Percentiles rank a stretch among this genome's conserved stretches.
These are phyloP conservation scores for Ramphastos sulfuratus DNA, from an alignment of 2,113 vertebrate genomes.

Conservation along the genomic window DNA sequence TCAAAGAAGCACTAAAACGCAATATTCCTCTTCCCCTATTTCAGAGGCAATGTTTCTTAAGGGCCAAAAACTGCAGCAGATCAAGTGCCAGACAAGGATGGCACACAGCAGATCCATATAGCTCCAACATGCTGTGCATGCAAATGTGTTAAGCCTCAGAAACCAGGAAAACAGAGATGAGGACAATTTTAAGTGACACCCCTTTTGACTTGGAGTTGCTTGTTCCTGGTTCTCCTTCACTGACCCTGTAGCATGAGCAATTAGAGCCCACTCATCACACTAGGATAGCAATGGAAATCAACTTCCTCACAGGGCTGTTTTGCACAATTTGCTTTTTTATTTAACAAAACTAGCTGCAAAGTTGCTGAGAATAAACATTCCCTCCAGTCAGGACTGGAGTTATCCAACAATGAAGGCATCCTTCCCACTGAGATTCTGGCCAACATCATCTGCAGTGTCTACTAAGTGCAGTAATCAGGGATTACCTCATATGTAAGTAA, in stretches of 20 bases:
- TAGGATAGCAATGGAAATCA: neutral
- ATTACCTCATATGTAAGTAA: neutral
- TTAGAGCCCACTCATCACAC: neutral
- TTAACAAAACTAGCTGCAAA: slow-evolving; percentile 19
- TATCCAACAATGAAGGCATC: neutral
- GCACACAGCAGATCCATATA: neutral
- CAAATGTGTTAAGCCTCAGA: neutral
- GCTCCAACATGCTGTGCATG: neutral
- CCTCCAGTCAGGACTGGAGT: neutral
- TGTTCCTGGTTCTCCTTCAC: neutral
- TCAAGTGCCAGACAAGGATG: neutral
- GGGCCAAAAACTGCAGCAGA: neutral
- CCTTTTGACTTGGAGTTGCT: neutral
- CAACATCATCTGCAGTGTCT: neutral
- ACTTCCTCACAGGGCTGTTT: neutral
- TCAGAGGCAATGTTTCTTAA: neutral
- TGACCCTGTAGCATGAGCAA: neutral
- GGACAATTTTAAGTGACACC: neutral
- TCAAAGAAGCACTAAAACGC: neutral
- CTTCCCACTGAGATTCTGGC: neutral
- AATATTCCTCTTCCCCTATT: neutral
- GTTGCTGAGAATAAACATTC: neutral
- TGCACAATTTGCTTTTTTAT: neutral
- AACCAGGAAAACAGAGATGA: neutral
- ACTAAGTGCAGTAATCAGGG: neutral